phyloP scores from a whole-genome alignment of 1,140 invertebrate species.

The Radopholus similis region DNA sequence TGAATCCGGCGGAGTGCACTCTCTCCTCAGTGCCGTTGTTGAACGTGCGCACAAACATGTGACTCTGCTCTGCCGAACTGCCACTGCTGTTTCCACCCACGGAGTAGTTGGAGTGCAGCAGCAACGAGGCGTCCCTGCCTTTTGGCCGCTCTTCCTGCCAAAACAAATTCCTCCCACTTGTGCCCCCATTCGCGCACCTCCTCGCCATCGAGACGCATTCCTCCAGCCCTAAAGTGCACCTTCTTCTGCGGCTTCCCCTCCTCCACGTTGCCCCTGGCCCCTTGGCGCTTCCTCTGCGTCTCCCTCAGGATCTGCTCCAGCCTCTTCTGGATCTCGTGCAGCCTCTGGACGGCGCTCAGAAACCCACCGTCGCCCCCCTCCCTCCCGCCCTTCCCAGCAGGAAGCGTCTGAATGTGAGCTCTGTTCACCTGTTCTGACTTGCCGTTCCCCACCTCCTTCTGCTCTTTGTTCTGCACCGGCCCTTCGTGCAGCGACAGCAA shows the following conservation, averaged over 20 bases:
- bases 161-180: not conserved
- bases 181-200: not conserved
- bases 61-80: not conserved
- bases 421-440: not conserved
- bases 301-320: not conserved
- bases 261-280: not conserved
- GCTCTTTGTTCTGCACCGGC: not conserved
- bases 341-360: not conserved
- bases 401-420: not conserved
- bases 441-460: not conserved
- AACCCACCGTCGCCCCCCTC: not conserved
- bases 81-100: not conserved
- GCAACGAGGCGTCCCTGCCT: not conserved
- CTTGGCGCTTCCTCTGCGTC: not conserved
- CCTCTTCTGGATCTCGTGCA: constrained; percentile 5
- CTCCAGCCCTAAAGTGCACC: not conserved
- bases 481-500: not conserved
- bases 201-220: not conserved
- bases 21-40: not conserved
- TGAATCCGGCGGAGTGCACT: not conserved
- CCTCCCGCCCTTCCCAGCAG: not conserved
- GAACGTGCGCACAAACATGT: not conserved
- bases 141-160: not conserved
- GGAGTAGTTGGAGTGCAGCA: not conserved
- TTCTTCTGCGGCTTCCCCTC: not conserved